Evolutionary conservation across 2,113 vertebrate species (phyloP), one percentile per base, ranked within the genome.

Genomic region (Neogobius melanostomus): DNA sequence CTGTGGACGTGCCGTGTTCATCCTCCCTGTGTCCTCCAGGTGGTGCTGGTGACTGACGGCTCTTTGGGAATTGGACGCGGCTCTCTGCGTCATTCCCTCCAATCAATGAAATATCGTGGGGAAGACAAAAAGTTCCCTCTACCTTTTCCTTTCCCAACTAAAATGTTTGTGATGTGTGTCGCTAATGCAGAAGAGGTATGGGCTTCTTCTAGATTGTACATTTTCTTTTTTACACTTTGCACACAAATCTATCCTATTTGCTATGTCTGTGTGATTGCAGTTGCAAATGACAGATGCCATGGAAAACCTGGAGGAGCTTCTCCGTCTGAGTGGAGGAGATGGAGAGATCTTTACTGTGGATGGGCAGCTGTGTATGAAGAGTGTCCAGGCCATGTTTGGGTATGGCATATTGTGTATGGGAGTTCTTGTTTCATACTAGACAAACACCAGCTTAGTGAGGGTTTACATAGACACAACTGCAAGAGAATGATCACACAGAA

Each of bases 321-420:
- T 99, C 81, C 92, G 91, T 73, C 85, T 99, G 70, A 98, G 96
- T 77, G 96, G 96, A 9, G 96, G 96, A 7, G 97, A 98, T 15
- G 98, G 98, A 53, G 96, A 99, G 57, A 97, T 99, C 82, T 98
- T 98, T 82, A 97, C 96, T 36, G 93, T 96, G 56, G 98, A 99
- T 75, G 97, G 97, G 6, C 94, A 94, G 0, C 92, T 99, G 69
- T 99, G 96, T 90, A 91, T 99, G 87, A 99, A 99, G 91, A 98
- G 95, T 43, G 97, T 98, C 0, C 97, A 99, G 87, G 93, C 95
- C 3, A 98, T 99, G 98, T 98, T 99, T 90, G 97, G 97, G 98
- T 93, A 74, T 16, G 86, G 68, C 7, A 61, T 52, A n/a, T 52
- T n/a, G 50, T 49, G 7, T 16, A 16, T 47, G 10, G 46, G 52